These are phyloP conservation scores for Tinea trinotella DNA, from an alignment of 2,888 invertebrate genomes.

Conservation along the genomic window DNA sequence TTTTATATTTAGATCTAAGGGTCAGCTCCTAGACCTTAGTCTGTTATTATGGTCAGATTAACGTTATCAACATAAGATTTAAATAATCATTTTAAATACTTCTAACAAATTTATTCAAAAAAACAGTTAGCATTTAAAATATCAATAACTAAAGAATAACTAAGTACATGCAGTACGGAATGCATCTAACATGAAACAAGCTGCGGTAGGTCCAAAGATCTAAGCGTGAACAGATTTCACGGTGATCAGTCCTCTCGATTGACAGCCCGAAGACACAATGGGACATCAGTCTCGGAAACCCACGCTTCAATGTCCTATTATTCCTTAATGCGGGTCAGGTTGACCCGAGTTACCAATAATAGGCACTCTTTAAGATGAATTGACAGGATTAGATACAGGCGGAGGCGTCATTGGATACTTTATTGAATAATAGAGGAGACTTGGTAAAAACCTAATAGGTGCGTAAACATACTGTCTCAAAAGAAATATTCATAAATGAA, in stretches of 20 bases:
- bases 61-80: too few relatives aligned
- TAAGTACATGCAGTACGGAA: background rate
- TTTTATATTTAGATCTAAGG: too few relatives aligned
- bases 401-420: slow-evolving; percentile 23
- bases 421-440: background rate
- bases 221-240: slow-evolving; percentile 40
- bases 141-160: too few relatives aligned
- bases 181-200: background rate
- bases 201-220: slow-evolving; percentile 41
- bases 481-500: too few relatives aligned
- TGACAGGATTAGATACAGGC: slow-evolving; percentile 41
- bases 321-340: slow-evolving; percentile 54
- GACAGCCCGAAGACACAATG: slow-evolving; percentile 45
- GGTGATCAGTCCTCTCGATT: slow-evolving; percentile 38
- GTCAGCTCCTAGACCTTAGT: too few relatives aligned
- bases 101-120: too few relatives aligned
- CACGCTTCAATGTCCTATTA: slow-evolving; percentile 39
- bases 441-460: too few relatives aligned
- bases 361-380: slow-evolving; percentile 47
- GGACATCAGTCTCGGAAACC: slow-evolving; percentile 29
- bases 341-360: slow-evolving; percentile 47
- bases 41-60: too few relatives aligned
- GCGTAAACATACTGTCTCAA: too few relatives aligned
- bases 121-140: too few relatives aligned
- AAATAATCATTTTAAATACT: too few relatives aligned